A percentile compares a stretch with the other conserved stretches of the same genome.
Evolutionary conservation across 2,797 vertebrate species (phyloP).

Genomic region (Spatula clypeata): DNA sequence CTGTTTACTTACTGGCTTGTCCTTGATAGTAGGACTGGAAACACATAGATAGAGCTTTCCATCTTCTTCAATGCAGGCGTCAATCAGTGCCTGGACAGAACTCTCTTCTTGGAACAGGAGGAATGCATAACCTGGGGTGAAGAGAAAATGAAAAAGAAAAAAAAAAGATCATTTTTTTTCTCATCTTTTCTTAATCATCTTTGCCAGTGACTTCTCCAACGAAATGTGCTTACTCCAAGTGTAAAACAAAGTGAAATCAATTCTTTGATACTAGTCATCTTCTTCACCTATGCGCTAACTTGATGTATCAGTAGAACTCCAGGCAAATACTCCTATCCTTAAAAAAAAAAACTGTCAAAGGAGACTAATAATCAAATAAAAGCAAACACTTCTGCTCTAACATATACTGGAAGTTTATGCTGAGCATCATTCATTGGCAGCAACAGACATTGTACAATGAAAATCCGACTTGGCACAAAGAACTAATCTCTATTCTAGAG

Average conservation of each 20-base stretch:
- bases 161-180: neutral
- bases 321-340: neutral
- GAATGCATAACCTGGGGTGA: conserved; percentile 93
- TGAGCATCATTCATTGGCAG: conserved; percentile 26
- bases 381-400: neutral
- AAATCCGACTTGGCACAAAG: conserved; percentile 54
- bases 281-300: neutral
- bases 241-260: neutral
- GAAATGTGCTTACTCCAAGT: neutral
- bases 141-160: neutral
- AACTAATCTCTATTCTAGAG: conserved; percentile 65
- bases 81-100: conserved; percentile 97
- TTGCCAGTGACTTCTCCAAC: neutral
- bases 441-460: conserved; percentile 42
- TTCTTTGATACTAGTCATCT: neutral
- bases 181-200: neutral
- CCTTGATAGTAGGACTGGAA: conserved; percentile 99
- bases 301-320: neutral
- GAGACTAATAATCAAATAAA: conserved; percentile 13
- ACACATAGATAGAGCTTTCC: conserved; percentile 98
- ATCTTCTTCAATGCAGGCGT: conserved; percentile 98
- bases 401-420: neutral
- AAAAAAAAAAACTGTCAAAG: neutral
- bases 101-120: conserved; percentile 99
- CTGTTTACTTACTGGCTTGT: conserved; percentile 94